Percentiles rank a stretch among this genome's conserved stretches.
Conservation (phyloP, 2,113 vertebrate species). For the Rhabdornis inornatus region DNA sequence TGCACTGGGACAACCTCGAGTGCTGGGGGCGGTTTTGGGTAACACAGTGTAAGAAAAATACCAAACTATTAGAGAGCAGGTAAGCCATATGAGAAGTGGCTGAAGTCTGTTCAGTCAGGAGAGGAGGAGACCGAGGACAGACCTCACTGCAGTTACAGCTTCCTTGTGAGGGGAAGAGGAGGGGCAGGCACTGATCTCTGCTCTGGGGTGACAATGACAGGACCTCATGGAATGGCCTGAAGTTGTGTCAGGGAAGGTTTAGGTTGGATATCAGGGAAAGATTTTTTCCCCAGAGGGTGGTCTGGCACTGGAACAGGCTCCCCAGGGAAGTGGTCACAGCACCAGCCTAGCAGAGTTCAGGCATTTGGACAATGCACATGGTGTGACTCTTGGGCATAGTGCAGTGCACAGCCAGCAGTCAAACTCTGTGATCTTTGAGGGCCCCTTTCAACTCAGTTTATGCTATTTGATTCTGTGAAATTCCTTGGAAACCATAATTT, state of each 20-base stretch:
- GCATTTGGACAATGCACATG: background rate
- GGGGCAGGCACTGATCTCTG: background rate
- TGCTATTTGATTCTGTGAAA: background rate
- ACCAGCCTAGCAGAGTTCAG: background rate
- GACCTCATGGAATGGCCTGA: fast-evolving
- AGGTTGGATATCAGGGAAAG: background rate
- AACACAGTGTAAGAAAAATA: fast-evolving
- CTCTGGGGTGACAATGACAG: background rate
- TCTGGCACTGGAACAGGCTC: background rate
- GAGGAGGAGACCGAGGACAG: background rate
- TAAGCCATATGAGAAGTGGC: fast-evolving
- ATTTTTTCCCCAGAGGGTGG: fast-evolving
- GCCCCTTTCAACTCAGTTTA: background rate
- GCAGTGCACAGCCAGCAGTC: background rate
- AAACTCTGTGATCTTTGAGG: background rate
- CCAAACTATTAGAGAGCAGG: background rate
- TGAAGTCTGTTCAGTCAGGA: background rate
- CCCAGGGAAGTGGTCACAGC: background rate
- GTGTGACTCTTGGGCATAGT: background rate
- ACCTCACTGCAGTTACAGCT: background rate
- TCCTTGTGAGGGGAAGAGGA: background rate
- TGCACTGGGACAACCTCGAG: fast-evolving
- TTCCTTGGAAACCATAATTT: background rate
- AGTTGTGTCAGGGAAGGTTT: background rate
- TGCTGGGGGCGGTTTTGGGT: background rate